These are phyloP conservation scores for Creontiades dilutus DNA, from an alignment of 2,888 invertebrate species.

Conservation along the genomic window DNA sequence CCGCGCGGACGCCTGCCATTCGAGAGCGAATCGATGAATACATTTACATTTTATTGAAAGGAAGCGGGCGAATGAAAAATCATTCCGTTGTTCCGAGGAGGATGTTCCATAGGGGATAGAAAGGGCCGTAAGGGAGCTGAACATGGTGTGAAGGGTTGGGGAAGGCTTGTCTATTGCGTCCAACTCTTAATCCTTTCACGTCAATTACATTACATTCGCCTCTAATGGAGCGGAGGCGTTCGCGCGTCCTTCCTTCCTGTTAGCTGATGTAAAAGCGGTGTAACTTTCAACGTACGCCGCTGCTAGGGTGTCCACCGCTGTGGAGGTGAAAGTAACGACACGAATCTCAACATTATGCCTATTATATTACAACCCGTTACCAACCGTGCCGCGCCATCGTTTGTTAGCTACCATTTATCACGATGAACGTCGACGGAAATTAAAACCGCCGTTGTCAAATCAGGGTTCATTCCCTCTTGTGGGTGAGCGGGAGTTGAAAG, in stretches of 20 bases:
- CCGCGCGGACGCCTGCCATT: too few species aligned
- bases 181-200: slow-evolving; percentile 27
- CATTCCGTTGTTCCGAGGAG: background rate
- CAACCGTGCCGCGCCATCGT: too few species aligned
- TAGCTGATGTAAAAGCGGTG: slow-evolving; percentile 4
- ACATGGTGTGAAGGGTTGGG: background rate
- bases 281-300: background rate
- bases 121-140: background rate
- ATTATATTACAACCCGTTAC: too few species aligned
- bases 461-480: too few species aligned
- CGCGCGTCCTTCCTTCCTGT: slow-evolving; percentile 17
- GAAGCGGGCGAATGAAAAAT: background rate
- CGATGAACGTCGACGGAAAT: too few species aligned
- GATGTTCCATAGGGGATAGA: background rate
- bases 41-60: slow-evolving; percentile 11
- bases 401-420: too few species aligned
- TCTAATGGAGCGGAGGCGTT: slow-evolving; percentile 25
- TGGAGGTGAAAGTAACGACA: slow-evolving; percentile 19
- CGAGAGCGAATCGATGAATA: background rate
- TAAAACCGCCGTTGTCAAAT: too few species aligned
- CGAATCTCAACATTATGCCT: background rate
- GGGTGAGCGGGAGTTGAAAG: too few species aligned
- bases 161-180: background rate
- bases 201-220: slow-evolving; percentile 24
- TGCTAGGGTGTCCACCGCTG: background rate